Percentiles rank a stretch among this genome's conserved stretches.
Evolutionary conservation across 2,797 vertebrate genomes (phyloP).

Genomic region (Coranthus polyacanthus): DNA sequence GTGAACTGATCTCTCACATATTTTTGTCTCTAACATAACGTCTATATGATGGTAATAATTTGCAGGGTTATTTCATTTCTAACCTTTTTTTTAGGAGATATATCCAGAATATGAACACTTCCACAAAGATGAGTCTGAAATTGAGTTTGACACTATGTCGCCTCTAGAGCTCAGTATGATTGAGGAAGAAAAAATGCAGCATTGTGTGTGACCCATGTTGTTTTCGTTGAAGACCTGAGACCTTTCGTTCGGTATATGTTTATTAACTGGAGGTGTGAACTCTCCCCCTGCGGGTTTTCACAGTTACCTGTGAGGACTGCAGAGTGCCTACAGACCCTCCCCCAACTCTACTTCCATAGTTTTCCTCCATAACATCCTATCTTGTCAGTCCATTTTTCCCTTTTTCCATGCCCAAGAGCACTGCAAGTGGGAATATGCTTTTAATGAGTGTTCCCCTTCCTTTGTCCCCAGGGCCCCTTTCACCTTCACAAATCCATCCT

Average conservation of each 20-base stretch:
- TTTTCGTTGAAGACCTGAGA: conserved; percentile 72
- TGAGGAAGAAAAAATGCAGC: conserved; percentile 37
- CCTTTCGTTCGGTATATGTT: conserved; percentile 78
- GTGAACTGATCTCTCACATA: no score
- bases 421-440: conserved; percentile 59
- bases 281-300: conserved; percentile 73
- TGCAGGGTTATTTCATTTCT: not conserved
- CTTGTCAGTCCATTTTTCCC: conserved; percentile 50
- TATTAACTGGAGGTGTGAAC: conserved; percentile 80
- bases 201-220: conserved; percentile 44
- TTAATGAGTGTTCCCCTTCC: conserved; percentile 73
- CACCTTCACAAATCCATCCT: conserved; percentile 72
- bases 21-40: conserved; percentile 1
- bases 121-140: conserved; percentile 12
- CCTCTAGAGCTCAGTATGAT: conserved; percentile 26
- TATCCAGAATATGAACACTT: not conserved
- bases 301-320: conserved; percentile 75
- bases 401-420: conserved; percentile 54
- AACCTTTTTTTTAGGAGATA: not conserved
- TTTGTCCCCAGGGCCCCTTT: conserved; percentile 63
- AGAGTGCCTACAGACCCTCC: conserved; percentile 53
- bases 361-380: conserved; percentile 59
- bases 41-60: not conserved
- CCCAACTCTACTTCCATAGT: conserved; percentile 40
- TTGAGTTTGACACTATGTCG: conserved; percentile 7